A percentile compares a stretch with the other conserved stretches of the same genome.
These are phyloP conservation scores for Sarcophaga variegata DNA, from an alignment of 2,888 invertebrate genomes.

Conservation along the genomic window DNA sequence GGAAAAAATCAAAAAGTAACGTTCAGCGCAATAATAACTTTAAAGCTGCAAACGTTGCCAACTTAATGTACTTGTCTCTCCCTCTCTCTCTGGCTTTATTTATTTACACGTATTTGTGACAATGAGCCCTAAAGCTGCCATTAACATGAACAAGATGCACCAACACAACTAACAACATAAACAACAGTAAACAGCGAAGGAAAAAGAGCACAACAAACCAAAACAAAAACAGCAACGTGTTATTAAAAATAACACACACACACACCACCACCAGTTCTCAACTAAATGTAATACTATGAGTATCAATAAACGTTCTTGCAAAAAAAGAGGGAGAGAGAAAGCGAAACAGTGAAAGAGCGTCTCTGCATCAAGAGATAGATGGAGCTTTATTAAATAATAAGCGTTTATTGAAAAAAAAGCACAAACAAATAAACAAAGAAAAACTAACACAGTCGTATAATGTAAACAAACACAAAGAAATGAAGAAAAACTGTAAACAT, in stretches of 20 bases:
- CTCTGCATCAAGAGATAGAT: not conserved
- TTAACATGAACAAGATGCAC: slow-evolving; percentile 48
- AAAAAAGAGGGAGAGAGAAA: not conserved
- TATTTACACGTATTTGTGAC: slow-evolving; percentile 28
- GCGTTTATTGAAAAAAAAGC: not conserved
- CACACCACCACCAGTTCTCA: not conserved
- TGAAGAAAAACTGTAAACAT: too few relatives aligned
- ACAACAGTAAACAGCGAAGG: slow-evolving; percentile 22
- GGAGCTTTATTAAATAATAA: not conserved
- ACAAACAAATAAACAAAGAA: not conserved
- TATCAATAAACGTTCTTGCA: not conserved
- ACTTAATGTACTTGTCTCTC: not conserved
- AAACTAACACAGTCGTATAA: too few relatives aligned
- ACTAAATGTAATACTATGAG: not conserved
- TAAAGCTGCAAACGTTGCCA: not conserved
- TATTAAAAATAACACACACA: not conserved
- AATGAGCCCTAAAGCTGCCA: slow-evolving; percentile 67
- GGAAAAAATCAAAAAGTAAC: slow-evolving; percentile 27
- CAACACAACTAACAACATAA: slow-evolving; percentile 6
- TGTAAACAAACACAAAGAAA: too few relatives aligned
- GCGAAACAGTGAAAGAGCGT: not conserved
- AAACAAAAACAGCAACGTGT: slow-evolving; percentile 24
- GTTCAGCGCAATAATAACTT: not conserved
- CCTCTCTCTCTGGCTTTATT: not conserved
- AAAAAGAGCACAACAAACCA: slow-evolving; percentile 6